phyloP scores from a whole-genome alignment of 2,888 invertebrate species.

The Scaptodrosophila latifasciaeformis region DNA sequence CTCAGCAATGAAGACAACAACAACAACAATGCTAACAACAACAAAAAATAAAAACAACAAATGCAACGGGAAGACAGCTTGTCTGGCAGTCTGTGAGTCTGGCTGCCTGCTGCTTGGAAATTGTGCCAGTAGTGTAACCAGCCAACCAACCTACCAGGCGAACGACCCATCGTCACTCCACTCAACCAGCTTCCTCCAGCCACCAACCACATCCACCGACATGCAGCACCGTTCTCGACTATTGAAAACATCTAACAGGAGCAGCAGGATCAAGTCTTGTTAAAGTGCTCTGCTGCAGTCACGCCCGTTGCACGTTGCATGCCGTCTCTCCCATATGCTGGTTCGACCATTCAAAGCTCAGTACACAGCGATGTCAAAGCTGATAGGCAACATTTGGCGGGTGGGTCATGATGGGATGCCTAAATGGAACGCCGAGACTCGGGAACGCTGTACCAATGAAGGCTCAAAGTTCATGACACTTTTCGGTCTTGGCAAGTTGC shows the following conservation, averaged over 20 bases:
- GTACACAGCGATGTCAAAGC: slow-evolving; percentile 51
- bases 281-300: slow-evolving; percentile 30
- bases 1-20: slow-evolving; percentile 49
- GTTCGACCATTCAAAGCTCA: slow-evolving; percentile 41
- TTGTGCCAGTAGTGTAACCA: slow-evolving; percentile 51
- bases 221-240: slow-evolving; percentile 10
- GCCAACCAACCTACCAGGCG: too few relatives aligned
- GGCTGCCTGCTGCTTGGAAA: slow-evolving; percentile 21
- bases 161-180: background rate
- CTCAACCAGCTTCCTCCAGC: too few relatives aligned
- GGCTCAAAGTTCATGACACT: slow-evolving; percentile 59
- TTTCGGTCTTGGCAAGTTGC: slow-evolving; percentile 5
- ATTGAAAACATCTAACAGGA: slow-evolving; percentile 44
- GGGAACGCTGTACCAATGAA: slow-evolving; percentile 34
- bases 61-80: slow-evolving; percentile 30
- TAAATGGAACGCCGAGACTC: slow-evolving; percentile 17
- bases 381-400: slow-evolving; percentile 50
- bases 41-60: slow-evolving; percentile 17
- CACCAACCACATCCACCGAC: background rate
- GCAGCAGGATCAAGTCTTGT: slow-evolving; percentile 56
- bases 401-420: slow-evolving; percentile 7
- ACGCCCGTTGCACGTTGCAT: slow-evolving; percentile 45
- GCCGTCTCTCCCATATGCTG: slow-evolving; percentile 27
- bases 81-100: slow-evolving; percentile 17
- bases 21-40: too few relatives aligned